Percentiles rank a stretch among this genome's conserved stretches.
These are phyloP conservation scores for Tenthredo distinguenda DNA, from an alignment of 2,888 invertebrate species.

Conservation along the genomic window DNA sequence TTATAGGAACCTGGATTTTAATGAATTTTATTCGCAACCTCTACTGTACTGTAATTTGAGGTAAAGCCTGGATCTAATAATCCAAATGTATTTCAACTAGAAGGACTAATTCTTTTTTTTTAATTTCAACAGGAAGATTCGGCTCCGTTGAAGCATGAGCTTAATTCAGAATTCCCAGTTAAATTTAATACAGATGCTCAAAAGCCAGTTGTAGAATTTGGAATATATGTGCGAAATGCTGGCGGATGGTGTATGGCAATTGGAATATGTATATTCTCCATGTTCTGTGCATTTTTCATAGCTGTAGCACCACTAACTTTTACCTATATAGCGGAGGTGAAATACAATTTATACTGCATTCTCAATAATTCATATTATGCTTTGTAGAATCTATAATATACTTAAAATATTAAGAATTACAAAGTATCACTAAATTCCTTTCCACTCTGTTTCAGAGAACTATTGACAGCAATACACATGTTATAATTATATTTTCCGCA, in stretches of 20 bases:
- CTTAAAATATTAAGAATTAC: background rate
- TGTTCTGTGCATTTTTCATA: conserved; percentile 62
- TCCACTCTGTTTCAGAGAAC: conserved; percentile 59
- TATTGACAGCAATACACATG: conserved; percentile 57
- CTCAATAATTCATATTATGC: background rate
- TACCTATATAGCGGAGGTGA: conserved; percentile 62
- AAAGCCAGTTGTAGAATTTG: conserved; percentile 51
- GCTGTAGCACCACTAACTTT: conserved; percentile 63
- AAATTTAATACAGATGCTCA: conserved; percentile 40
- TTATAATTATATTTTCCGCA: conserved; percentile 60
- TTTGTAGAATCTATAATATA: background rate
- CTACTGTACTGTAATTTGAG: background rate
- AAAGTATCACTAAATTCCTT: background rate
- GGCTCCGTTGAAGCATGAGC: conserved; percentile 43
- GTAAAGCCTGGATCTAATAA: background rate
- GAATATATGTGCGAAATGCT: conserved; percentile 59
- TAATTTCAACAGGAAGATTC: conserved; percentile 53
- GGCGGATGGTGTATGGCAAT: conserved; percentile 59
- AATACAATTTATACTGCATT: background rate
- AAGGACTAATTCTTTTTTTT: background rate
- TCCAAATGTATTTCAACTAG: background rate
- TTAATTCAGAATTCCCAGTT: conserved; percentile 45
- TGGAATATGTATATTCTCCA: conserved; percentile 57
- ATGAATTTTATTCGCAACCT: background rate
- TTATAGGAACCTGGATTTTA: background rate